Percentiles rank a stretch among this genome's conserved stretches.
Conservation (phyloP, 1,140 invertebrate species). For the Microvelia longipes region DNA sequence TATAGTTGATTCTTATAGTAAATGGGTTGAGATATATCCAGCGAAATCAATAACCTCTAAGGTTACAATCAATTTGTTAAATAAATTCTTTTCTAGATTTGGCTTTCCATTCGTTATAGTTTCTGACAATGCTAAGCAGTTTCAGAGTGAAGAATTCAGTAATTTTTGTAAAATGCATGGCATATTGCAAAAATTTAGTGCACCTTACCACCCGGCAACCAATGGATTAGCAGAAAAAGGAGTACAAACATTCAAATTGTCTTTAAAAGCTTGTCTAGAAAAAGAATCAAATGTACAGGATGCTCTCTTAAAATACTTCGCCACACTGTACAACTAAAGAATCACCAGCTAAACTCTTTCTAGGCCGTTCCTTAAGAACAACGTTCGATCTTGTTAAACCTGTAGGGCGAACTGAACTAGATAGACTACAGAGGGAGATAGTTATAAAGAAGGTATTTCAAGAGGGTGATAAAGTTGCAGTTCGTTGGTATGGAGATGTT, state of each 20-base stretch:
- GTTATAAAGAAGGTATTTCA: too few relatives aligned
- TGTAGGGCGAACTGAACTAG: not conserved
- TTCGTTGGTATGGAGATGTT: not conserved
- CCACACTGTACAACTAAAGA: not conserved
- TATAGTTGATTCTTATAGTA: slow-evolving; percentile 27
- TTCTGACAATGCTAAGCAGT: not conserved
- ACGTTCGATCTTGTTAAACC: not conserved
- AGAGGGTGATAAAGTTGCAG: not conserved
- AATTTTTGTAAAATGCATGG: slow-evolving; percentile 10
- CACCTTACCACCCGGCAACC: slow-evolving; percentile 23
- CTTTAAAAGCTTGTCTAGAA: not conserved
- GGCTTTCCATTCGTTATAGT: not conserved
- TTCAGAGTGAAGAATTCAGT: not conserved
- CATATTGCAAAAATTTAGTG: slow-evolving; percentile 22
- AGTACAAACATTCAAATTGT: slow-evolving; percentile 26
- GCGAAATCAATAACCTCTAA: not conserved
- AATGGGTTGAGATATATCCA: not conserved
- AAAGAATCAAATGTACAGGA: not conserved
- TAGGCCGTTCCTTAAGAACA: not conserved
- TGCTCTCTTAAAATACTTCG: not conserved
- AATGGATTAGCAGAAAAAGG: slow-evolving; percentile 26
- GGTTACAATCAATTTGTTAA: not conserved
- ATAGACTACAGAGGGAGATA: not conserved
- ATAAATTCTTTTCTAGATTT: not conserved
- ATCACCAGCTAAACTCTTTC: not conserved